phyloP scores from a whole-genome alignment of 1,140 invertebrate genomes.

The Euglossa dilemma region DNA sequence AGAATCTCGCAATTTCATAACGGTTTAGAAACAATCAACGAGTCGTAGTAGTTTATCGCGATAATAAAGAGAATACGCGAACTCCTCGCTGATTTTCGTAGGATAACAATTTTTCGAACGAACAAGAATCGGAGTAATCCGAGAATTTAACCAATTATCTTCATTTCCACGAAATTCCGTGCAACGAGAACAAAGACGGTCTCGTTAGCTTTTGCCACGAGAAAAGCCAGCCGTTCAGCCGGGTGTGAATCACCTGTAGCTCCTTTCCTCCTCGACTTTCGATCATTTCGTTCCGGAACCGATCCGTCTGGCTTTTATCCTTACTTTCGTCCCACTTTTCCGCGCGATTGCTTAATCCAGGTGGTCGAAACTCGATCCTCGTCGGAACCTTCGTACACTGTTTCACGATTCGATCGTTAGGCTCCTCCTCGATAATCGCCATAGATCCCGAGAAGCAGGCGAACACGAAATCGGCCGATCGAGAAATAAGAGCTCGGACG shows the following conservation, averaged over 20 bases:
- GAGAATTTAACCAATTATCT: too few species aligned
- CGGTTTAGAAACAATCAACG: too few species aligned
- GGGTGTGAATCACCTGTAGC: constrained; percentile 9
- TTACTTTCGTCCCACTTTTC: constrained; percentile 38
- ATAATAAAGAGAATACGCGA: not conserved
- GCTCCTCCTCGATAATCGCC: not conserved
- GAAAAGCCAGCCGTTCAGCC: not conserved
- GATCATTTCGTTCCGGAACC: constrained; percentile 19
- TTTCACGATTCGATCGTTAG: not conserved
- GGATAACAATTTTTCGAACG: too few species aligned
- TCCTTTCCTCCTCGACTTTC: constrained; percentile 9
- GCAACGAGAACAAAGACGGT: not conserved
- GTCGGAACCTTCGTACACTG: not conserved
- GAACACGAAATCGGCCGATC: not conserved
- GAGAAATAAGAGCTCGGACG: not conserved
- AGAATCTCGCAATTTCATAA: not conserved
- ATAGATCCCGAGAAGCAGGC: not conserved
- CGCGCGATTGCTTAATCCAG: constrained; percentile 20
- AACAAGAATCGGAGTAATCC: too few species aligned
- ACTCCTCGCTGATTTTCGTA: not conserved
- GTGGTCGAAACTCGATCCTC: constrained; percentile 29
- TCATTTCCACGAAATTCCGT: too few species aligned
- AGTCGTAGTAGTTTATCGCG: too few species aligned
- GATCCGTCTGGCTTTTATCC: not conserved
- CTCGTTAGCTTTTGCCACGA: not conserved